Evolutionary conservation across 1,140 invertebrate species (phyloP).

Genomic region (Lepidostoma basale): DNA sequence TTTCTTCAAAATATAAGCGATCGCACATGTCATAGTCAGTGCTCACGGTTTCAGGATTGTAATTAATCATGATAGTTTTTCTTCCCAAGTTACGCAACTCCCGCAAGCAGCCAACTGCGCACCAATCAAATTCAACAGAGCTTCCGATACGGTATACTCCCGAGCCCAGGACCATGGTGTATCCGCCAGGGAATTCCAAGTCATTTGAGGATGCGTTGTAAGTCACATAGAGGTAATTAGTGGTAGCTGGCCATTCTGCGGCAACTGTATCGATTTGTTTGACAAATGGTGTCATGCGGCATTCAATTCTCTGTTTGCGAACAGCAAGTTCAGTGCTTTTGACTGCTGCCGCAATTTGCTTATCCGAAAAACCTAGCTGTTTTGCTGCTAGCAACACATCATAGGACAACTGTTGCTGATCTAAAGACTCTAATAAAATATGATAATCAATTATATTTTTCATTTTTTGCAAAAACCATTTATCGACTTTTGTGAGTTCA

Average conservation of each 20-base stretch:
- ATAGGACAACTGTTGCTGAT: conserved; percentile 64
- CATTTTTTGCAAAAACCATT: conserved; percentile 96
- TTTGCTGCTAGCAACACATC: conserved; percentile 82
- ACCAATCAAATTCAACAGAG: conserved; percentile 99
- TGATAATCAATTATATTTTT: conserved; percentile 87
- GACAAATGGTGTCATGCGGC: conserved; percentile 82
- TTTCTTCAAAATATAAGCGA: conserved; percentile 98
- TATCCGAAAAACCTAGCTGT: conserved; percentile 95
- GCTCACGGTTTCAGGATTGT: conserved; percentile 99
- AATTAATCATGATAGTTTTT: conserved; percentile 99
- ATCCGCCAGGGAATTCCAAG: conserved; percentile 78
- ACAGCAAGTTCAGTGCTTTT: conserved; percentile 86
- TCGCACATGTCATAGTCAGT: conserved; percentile 99
- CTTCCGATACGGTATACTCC: conserved; percentile 99
- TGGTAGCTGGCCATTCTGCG: conserved; percentile 97
- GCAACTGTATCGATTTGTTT: conserved; percentile 99
- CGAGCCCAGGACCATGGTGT: conserved; percentile 89
- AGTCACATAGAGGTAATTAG: conserved; percentile 97
- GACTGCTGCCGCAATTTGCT: conserved; percentile 89
- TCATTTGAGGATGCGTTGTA: conserved; percentile 93
- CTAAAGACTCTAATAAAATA: conserved; percentile 66
- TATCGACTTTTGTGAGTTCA: conserved; percentile 94
- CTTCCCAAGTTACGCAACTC: conserved; percentile 84
- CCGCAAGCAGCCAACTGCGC: conserved; percentile 94
- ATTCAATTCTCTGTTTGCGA: conserved; percentile 74